These are phyloP conservation scores for Fragum whitleyi DNA, from an alignment of 2,888 invertebrate genomes.

Conservation along the genomic window DNA sequence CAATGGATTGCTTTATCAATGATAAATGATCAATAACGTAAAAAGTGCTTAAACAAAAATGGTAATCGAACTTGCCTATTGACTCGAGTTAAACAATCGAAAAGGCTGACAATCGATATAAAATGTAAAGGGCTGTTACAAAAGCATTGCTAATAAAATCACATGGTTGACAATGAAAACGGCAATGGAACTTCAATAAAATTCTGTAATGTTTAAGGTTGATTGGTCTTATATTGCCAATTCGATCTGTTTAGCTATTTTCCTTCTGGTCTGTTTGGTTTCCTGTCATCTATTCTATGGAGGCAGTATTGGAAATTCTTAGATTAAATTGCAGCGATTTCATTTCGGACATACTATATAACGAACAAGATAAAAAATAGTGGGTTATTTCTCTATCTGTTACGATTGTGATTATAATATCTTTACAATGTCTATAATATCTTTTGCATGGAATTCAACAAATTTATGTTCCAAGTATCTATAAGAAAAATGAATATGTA, in stretches of 20 bases:
- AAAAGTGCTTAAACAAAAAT: conserved; percentile 14
- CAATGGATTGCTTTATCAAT: conserved; percentile 11
- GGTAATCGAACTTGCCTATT: conserved; percentile 18
- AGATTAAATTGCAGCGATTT: no score
- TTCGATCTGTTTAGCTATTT: neutral
- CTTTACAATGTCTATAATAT: no score
- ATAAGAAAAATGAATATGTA: no score
- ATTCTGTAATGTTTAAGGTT: conserved; percentile 13
- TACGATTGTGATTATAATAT: no score
- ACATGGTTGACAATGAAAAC: conserved; percentile 3
- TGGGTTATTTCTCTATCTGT: no score
- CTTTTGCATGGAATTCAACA: no score
- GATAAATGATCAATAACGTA: conserved; percentile 2
- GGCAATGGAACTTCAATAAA: conserved; percentile 22
- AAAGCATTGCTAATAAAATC: conserved; percentile 2
- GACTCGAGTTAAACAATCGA: conserved; percentile 27
- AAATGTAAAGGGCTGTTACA: neutral
- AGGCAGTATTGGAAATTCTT: no score
- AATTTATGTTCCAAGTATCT: no score
- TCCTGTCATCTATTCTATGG: no score
- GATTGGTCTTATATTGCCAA: neutral
- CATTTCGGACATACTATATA: no score
- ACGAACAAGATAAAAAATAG: no score
- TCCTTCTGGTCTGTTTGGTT: no score
- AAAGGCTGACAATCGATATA: conserved; percentile 20